These are phyloP conservation scores for Bacillus rossius DNA, from an alignment of 1,140 invertebrate genomes.

Conservation along the genomic window DNA sequence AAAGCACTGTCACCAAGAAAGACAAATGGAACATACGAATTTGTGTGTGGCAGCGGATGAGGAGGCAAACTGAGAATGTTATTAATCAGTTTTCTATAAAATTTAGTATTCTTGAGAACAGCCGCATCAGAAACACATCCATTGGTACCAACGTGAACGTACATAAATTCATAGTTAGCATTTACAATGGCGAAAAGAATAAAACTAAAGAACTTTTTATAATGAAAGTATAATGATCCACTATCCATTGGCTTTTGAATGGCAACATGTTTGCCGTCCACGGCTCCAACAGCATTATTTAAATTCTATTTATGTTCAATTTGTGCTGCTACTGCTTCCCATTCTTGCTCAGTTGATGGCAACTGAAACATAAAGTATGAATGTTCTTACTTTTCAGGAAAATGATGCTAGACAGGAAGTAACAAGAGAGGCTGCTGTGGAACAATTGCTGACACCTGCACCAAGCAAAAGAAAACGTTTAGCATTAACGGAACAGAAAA, in stretches of 20 bases:
- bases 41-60: constrained; percentile 28
- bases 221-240: constrained; percentile 35
- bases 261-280: constrained; percentile 34
- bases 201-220: constrained; percentile 31
- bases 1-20: constrained; percentile 38
- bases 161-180: constrained; percentile 27
- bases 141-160: constrained; percentile 35
- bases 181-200: constrained; percentile 40
- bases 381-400: not conserved
- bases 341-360: constrained; percentile 8
- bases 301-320: constrained; percentile 6
- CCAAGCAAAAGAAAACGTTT: no score
- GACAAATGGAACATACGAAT: constrained; percentile 25
- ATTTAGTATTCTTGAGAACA: constrained; percentile 30
- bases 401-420: no score
- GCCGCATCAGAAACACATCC: constrained; percentile 38
- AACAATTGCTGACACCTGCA: no score
- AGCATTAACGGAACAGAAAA: no score
- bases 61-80: constrained; percentile 23
- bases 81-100: constrained; percentile 21
- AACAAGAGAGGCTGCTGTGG: no score
- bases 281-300: constrained; percentile 14
- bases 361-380: not conserved
- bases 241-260: constrained; percentile 23
- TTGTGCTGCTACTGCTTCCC: not conserved